Evolutionary conservation across 2,888 invertebrate genomes (phyloP).

Genomic region (Alentia gelatinosa): DNA sequence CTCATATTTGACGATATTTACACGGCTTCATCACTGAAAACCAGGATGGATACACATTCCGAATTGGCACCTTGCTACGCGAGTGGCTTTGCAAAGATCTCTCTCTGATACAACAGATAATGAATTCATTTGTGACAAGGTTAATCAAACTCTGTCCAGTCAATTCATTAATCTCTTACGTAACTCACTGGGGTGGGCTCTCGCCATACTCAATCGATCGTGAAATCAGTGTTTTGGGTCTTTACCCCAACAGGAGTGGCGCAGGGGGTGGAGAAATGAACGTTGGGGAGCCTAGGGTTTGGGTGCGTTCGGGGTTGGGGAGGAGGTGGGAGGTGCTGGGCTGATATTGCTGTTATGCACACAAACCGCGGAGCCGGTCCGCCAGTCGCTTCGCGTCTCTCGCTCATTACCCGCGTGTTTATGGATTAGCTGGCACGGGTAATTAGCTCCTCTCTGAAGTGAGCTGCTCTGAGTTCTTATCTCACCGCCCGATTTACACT

Average conservation of each 20-base stretch:
- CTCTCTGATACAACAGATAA: no score
- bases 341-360: background rate
- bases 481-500: background rate
- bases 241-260: background rate
- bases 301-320: background rate
- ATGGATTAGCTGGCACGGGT: background rate
- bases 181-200: background rate
- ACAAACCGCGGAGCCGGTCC: background rate
- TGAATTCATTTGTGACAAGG: slow-evolving; percentile 12
- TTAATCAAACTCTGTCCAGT: slow-evolving; percentile 3
- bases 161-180: background rate
- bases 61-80: no score
- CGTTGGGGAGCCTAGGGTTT: background rate
- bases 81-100: no score
- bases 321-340: background rate
- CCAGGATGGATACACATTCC: no score
- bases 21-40: no score
- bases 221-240: background rate
- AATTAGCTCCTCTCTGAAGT: background rate
- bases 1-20: no score
- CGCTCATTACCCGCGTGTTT: background rate
- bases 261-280: background rate
- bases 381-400: background rate
- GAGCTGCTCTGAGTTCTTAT: background rate
- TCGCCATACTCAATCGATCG: no score